These are phyloP conservation scores for Muntiacus reevesi DNA, from an alignment of 2,113 vertebrate species.

Conservation along the genomic window DNA sequence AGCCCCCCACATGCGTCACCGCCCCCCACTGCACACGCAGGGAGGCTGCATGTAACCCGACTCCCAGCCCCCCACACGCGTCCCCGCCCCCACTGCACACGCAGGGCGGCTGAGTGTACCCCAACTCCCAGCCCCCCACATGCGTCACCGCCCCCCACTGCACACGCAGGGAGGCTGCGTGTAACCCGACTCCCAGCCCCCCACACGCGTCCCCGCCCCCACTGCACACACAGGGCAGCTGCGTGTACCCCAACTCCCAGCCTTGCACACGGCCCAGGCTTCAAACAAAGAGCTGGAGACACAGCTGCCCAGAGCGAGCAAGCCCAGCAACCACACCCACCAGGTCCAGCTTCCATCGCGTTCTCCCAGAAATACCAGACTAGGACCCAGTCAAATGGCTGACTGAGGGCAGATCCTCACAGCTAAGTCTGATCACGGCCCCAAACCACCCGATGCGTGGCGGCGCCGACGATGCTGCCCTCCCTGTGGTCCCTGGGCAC, in stretches of 20 bases:
- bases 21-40: too few species aligned
- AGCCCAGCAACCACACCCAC: neutral
- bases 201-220: rapidly evolving
- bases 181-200: rapidly evolving
- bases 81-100: rapidly evolving
- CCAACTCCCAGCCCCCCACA: neutral
- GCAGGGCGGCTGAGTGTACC: neutral
- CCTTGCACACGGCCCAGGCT: neutral
- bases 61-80: rapidly evolving
- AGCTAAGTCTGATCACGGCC: neutral
- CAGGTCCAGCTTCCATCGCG: neutral
- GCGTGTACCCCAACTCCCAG: neutral
- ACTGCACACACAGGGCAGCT: rapidly evolving
- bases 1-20: too few species aligned
- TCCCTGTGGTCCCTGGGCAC: neutral
- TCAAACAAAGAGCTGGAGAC: neutral
- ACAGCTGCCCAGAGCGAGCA: neutral
- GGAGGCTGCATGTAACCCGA: too few species aligned
- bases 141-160: too few species aligned
- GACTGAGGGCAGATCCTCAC: neutral
- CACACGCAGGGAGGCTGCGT: too few species aligned
- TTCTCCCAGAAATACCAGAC: neutral
- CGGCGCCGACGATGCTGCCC: rapidly evolving
- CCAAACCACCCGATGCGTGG: rapidly evolving
- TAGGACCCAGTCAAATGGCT: too few species aligned